Evolutionary conservation across 2,888 invertebrate species (phyloP).

Genomic region (Archips crataeganus): DNA sequence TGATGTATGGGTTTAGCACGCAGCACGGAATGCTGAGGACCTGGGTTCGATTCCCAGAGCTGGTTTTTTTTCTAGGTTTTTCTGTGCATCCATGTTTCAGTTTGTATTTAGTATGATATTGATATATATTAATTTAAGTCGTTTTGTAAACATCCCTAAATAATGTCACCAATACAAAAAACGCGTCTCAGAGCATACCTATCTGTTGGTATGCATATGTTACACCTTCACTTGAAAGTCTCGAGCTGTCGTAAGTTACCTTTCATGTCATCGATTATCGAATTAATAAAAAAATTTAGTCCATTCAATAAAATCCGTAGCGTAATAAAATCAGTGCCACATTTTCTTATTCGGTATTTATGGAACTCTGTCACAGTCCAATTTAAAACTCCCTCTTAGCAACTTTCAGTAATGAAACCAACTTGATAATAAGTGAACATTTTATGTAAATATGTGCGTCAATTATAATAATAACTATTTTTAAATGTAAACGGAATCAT

Average conservation of each 20-base stretch:
- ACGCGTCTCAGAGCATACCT: no score
- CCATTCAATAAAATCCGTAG: neutral
- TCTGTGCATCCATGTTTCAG: no score
- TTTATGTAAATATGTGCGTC: conserved; percentile 33
- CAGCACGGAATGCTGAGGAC: no score
- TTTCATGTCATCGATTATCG: neutral
- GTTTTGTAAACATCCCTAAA: no score
- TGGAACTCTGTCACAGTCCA: neutral
- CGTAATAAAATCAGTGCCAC: conserved; percentile 7
- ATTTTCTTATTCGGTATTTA: neutral
- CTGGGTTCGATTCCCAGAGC: no score
- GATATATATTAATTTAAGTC: no score
- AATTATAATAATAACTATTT: conserved; percentile 33
- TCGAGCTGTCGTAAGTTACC: neutral
- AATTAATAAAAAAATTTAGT: neutral
- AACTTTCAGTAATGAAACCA: neutral
- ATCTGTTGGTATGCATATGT: no score
- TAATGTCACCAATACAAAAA: no score
- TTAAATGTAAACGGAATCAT: conserved; percentile 60
- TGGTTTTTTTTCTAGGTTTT: no score
- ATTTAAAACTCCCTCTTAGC: neutral
- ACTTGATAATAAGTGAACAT: neutral
- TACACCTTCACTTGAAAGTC: neutral
- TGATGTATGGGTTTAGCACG: no score
- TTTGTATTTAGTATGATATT: no score